Evolutionary conservation across 2,888 invertebrate genomes (phyloP), one percentile per base, ranked within the genome.

Genomic region (Pyrochroa serraticornis): DNA sequence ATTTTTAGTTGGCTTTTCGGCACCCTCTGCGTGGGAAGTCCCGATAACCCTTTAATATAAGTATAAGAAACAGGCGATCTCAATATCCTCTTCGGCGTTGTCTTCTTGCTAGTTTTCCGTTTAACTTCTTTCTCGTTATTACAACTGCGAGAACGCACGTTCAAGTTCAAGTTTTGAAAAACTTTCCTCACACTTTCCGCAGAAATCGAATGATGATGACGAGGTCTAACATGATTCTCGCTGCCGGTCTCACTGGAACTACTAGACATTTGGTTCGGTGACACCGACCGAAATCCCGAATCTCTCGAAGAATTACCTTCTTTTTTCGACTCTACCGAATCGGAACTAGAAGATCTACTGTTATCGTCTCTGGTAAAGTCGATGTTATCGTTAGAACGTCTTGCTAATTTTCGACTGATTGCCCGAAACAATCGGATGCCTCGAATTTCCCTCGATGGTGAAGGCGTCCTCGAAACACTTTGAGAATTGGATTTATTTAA

Each of bases 41-140:
- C 92, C 6, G 92, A 92, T 63, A 91, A 83, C 41, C 92, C 92
- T 63, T 87, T 87, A 1, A 91, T 88, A 77, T 92, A 93, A 6
- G 90, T 90, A 77, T 92, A 92, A 0, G 88, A 85, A 7, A 91
- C 88, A 1, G 92, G 92, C 46, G 90, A 84, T 35, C 93, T 83
- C 6, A 92, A 82, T 61, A 93, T 92, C 67, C 89, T 84, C 74
- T 91, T 90, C 1, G 90, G 90, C 54, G 86, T 84, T 34, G 81
- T 79, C 71, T 85, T 87, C 67, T 87, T 87, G 45, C 58, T 66
- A 8, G 80, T 79, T 58, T 76, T 75, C 49, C 72, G 62, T 47
- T 76, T 75, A 7, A 54, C 45, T 7, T 74, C 71, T 42, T 77
- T 77, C 33, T 71, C 69, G 31, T 85, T 85, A 54, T 83, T 85